phyloP scores from a whole-genome alignment of 2,888 invertebrate species.

The Apotomis turbidana region DNA sequence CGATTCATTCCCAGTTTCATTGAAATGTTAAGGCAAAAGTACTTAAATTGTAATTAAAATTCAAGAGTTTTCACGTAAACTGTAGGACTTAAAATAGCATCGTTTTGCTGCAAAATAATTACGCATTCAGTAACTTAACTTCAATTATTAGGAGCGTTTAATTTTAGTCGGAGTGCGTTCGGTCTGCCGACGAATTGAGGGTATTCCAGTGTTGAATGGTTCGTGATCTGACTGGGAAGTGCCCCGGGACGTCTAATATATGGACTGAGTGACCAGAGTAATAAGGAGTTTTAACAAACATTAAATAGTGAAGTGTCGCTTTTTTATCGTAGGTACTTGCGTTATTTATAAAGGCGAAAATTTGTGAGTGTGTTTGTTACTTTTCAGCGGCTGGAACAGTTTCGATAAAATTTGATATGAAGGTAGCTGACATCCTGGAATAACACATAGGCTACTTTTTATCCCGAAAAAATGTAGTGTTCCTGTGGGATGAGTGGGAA shows the following conservation, averaged over 20 bases:
- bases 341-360: too few species aligned
- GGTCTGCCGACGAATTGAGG: conserved; percentile 52
- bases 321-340: too few species aligned
- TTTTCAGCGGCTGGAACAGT: too few species aligned
- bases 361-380: too few species aligned
- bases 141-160: conserved; percentile 45
- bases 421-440: too few species aligned
- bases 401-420: too few species aligned
- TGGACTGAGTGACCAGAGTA: not conserved
- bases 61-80: not conserved
- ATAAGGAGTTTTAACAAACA: too few species aligned
- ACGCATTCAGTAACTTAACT: conserved; percentile 46
- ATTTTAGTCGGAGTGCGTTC: conserved; percentile 53
- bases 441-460: too few species aligned
- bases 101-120: conserved; percentile 33
- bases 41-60: not conserved
- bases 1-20: too few species aligned
- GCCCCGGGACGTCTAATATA: conserved; percentile 37
- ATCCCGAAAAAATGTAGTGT: too few species aligned
- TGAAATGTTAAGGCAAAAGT: not conserved
- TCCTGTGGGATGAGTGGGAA: too few species aligned
- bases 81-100: conserved; percentile 22
- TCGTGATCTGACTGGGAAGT: conserved; percentile 65
- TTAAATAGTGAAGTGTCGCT: too few species aligned
- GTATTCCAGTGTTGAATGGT: conserved; percentile 59